Evolutionary conservation across 2,888 invertebrate genomes (phyloP).

Genomic region (Drosophila algonquin): DNA sequence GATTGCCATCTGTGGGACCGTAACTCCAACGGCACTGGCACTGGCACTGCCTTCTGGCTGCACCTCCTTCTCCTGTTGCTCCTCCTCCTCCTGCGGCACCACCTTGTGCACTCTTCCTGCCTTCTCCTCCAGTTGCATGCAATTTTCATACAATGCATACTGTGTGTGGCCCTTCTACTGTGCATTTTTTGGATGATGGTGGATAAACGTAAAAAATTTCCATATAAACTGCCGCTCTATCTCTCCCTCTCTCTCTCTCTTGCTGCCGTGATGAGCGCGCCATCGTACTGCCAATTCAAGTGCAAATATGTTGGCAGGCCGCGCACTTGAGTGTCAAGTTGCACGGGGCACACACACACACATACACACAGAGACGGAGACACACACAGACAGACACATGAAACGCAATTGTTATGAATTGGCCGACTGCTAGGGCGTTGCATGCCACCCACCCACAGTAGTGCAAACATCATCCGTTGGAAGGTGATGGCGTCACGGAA

Average conservation of each 20-base stretch:
- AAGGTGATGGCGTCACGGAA: slow-evolving; percentile 20
- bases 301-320: slow-evolving; percentile 75
- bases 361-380: background rate
- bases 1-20: slow-evolving; percentile 58
- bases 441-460: slow-evolving; percentile 20
- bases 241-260: slow-evolving; percentile 8
- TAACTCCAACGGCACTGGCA: background rate
- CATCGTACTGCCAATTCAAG: slow-evolving; percentile 63
- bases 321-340: slow-evolving; percentile 76
- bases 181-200: slow-evolving; percentile 4
- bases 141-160: slow-evolving; percentile 55
- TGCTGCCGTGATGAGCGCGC: background rate
- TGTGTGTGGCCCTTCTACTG: slow-evolving; percentile 16
- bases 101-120: background rate
- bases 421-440: slow-evolving; percentile 31
- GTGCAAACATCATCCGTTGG: slow-evolving; percentile 1
- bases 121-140: slow-evolving; percentile 36
- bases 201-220: slow-evolving; percentile 61
- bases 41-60: background rate
- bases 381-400: slow-evolving; percentile 14
- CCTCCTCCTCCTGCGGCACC: background rate
- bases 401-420: slow-evolving; percentile 76
- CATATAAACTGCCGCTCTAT: slow-evolving; percentile 56
- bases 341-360: slow-evolving; percentile 37
- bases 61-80: background rate